Evolutionary conservation across 2,113 vertebrate genomes (phyloP).

Genomic region (Lathamus discolor): DNA sequence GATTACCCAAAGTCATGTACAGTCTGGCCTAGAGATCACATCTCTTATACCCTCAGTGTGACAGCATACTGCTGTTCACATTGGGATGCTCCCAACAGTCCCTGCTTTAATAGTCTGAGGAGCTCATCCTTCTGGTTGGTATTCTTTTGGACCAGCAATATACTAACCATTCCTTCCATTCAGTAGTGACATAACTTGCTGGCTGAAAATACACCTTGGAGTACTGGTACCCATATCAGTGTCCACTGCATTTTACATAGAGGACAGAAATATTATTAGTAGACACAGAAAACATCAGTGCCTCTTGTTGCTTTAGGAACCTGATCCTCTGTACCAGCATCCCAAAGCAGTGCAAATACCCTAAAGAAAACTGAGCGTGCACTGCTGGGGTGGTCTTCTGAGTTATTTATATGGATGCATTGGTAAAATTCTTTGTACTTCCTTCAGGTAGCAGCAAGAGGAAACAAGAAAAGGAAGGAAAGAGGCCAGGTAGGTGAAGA

Average conservation of each 20-base stretch:
- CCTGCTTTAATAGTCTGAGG: neutral
- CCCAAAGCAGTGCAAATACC: neutral
- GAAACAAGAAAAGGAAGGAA: neutral
- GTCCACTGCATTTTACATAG: neutral
- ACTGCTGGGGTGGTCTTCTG: neutral
- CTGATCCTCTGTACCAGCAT: neutral
- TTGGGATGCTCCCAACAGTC: neutral
- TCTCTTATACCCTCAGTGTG: accelerated
- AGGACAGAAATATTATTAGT: neutral
- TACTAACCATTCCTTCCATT: neutral
- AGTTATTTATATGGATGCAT: neutral
- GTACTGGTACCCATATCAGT: neutral
- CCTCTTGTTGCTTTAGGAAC: neutral
- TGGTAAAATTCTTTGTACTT: neutral
- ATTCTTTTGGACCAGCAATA: neutral
- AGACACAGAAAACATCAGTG: neutral
- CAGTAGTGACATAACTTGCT: neutral
- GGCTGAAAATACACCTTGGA: neutral
- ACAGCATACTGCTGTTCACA: neutral
- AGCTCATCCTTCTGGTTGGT: neutral
- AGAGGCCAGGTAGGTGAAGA: neutral
- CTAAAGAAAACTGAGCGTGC: neutral
- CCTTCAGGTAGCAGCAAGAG: neutral
- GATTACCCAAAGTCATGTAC: neutral
- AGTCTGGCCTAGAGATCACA: neutral